Evolutionary conservation across 2,888 invertebrate genomes (phyloP).

Genomic region (Leptothorax acervorum): DNA sequence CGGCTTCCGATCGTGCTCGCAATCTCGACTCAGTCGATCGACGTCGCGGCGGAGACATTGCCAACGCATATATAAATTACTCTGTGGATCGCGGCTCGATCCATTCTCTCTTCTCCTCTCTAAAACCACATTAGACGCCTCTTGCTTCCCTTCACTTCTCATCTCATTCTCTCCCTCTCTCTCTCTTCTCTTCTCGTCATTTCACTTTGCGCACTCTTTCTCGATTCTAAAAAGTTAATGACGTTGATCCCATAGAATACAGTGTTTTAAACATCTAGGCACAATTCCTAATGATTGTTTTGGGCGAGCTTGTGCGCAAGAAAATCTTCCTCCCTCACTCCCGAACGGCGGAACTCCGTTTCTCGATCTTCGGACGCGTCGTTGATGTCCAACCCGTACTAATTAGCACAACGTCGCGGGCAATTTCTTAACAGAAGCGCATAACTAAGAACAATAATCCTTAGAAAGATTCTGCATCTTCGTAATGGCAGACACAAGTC

Average conservation of each 20-base stretch:
- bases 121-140: constrained; percentile 42
- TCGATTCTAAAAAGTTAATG: constrained; percentile 77
- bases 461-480: no score
- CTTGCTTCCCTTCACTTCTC: constrained; percentile 49
- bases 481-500: neutral
- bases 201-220: constrained; percentile 56
- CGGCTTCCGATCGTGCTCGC: constrained; percentile 59
- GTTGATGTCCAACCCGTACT: neutral
- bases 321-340: constrained; percentile 55
- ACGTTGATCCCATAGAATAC: constrained; percentile 84
- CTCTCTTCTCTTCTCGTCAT: constrained; percentile 40
- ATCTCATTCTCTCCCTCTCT: constrained; percentile 56
- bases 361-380: constrained; percentile 35
- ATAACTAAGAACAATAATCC: no score
- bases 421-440: no score
- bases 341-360: constrained; percentile 30
- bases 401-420: neutral
- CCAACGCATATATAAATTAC: constrained; percentile 43
- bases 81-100: constrained; percentile 43
- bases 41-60: constrained; percentile 39
- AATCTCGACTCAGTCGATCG: constrained; percentile 51
- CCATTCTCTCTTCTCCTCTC: constrained; percentile 51
- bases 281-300: constrained; percentile 84
- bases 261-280: constrained; percentile 82
- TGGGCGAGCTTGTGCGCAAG: constrained; percentile 80